phyloP scores from a whole-genome alignment of 2,113 vertebrate genomes.

The Myotis brandtii region DNA sequence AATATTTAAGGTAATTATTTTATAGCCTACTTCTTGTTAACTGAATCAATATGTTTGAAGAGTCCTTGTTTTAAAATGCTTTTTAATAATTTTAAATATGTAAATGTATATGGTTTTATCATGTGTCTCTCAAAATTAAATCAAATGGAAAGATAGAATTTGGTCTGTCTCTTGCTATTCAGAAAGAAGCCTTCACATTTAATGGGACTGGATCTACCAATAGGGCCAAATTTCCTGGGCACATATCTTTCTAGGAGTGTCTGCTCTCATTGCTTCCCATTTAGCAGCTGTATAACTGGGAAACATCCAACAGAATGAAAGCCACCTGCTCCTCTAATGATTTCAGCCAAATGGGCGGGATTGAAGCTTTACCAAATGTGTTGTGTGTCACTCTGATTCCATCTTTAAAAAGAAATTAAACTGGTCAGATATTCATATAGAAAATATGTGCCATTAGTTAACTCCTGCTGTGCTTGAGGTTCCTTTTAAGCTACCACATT shows the following conservation, averaged over 20 bases:
- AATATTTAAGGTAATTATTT: not conserved
- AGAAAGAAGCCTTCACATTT: slow-evolving; percentile 22
- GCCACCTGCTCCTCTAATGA: slow-evolving; percentile 75
- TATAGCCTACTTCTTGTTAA: not conserved
- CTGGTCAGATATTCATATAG: slow-evolving; percentile 45
- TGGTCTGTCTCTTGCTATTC: not conserved
- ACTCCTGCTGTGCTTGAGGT: not conserved
- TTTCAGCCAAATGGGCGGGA: slow-evolving; percentile 62
- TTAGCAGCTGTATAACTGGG: slow-evolving; percentile 80
- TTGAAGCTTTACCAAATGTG: slow-evolving; percentile 75
- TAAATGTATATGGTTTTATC: not conserved
- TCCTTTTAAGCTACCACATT: not conserved
- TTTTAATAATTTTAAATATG: not conserved
- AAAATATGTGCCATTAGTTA: slow-evolving; percentile 5
- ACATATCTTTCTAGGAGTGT: slow-evolving; percentile 70
- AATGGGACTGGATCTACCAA: not conserved
- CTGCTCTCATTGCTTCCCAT: slow-evolving; percentile 69
- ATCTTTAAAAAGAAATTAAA: slow-evolving; percentile 62
- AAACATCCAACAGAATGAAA: slow-evolving; percentile 75
- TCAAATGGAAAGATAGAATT: not conserved
- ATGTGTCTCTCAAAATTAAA: not conserved
- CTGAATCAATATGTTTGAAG: not conserved
- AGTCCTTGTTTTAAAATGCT: not conserved
- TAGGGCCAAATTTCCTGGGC: slow-evolving; percentile 71
- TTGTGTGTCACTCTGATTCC: slow-evolving; percentile 69